Percentiles rank a stretch among this genome's conserved stretches.
phyloP scores from a whole-genome alignment of 2,113 vertebrate genomes.

The Thinocorus orbignyianus region DNA sequence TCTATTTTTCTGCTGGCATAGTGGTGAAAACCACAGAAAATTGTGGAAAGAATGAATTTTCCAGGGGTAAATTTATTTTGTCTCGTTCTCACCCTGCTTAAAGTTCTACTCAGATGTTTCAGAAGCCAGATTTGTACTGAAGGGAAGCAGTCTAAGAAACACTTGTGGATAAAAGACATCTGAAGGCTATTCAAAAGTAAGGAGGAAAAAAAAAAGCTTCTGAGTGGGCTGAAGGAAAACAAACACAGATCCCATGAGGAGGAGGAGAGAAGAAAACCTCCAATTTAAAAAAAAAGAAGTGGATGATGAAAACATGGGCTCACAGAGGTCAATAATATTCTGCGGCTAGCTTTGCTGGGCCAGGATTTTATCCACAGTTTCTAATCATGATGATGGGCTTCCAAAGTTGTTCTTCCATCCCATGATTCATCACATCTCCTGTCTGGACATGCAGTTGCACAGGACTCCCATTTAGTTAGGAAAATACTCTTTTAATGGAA shows the following conservation, averaged over 20 bases:
- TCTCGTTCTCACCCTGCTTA: neutral
- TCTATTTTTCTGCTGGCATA: conserved; percentile 19
- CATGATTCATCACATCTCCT: neutral
- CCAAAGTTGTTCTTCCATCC: neutral
- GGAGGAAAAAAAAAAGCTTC: neutral
- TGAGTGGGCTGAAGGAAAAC: conserved; percentile 23
- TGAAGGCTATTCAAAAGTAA: conserved; percentile 14
- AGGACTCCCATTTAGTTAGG: neutral
- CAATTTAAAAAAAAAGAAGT: neutral
- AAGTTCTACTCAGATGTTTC: conserved; percentile 19
- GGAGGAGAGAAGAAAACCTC: conserved; percentile 21
- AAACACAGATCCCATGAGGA: conserved; percentile 29
- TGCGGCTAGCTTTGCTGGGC: neutral
- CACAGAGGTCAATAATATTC: neutral
- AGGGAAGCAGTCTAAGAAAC: conserved; percentile 29
- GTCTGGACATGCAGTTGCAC: neutral
- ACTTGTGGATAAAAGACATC: conserved; percentile 27
- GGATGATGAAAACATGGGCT: neutral
- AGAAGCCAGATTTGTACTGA: neutral
- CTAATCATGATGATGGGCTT: neutral
- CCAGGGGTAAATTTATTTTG: conserved; percentile 44
- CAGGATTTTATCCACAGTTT: neutral
- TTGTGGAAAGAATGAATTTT: conserved; percentile 54
- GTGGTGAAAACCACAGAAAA: conserved; percentile 32
- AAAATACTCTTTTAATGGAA: conserved; percentile 33